These are phyloP conservation scores for Hofmannophila pseudospretella DNA, from an alignment of 2,888 invertebrate genomes.

Conservation along the genomic window DNA sequence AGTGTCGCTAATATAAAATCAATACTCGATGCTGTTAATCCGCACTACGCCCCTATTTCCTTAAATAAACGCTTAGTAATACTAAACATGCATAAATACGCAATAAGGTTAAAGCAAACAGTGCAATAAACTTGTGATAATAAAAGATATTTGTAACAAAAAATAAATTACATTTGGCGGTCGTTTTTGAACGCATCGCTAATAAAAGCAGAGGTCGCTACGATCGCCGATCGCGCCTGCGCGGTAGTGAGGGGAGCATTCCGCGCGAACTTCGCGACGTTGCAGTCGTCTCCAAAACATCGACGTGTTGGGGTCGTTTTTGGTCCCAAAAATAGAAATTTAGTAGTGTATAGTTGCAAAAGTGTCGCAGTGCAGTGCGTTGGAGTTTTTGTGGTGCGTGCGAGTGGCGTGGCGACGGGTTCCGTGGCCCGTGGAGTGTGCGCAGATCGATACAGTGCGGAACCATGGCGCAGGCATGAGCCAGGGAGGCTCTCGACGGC, in stretches of 20 bases:
- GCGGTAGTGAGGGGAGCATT: constrained; percentile 14
- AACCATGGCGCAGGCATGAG: constrained; percentile 55
- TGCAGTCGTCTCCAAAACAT: constrained; percentile 51
- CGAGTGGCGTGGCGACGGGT: constrained; percentile 27
- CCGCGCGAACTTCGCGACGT: constrained; percentile 55
- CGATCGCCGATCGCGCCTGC: constrained; percentile 44
- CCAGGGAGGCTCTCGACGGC: constrained; percentile 67
- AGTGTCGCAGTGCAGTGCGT: constrained; percentile 52
- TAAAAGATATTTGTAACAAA: constrained; percentile 26
- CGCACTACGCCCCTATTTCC: background rate
- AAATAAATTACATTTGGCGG: constrained; percentile 45
- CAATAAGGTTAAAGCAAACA: background rate
- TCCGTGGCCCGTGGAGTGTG: constrained; percentile 22
- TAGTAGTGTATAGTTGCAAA: constrained; percentile 22
- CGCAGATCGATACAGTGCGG: constrained; percentile 55
- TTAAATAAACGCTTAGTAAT: background rate
- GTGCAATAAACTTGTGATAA: constrained; percentile 17
- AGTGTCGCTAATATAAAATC: constrained; percentile 57
- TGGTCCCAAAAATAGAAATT: constrained; percentile 27
- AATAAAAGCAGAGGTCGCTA: constrained; percentile 35
- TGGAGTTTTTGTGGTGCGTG: constrained; percentile 23
- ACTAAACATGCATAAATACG: background rate
- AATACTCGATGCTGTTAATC: constrained; percentile 38
- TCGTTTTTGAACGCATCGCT: constrained; percentile 47
- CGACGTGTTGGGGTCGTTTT: constrained; percentile 34